Evolutionary conservation across 2,797 vertebrate genomes (phyloP), one percentile per base, ranked within the genome.

Genomic region (Enteromius paludinosus): DNA sequence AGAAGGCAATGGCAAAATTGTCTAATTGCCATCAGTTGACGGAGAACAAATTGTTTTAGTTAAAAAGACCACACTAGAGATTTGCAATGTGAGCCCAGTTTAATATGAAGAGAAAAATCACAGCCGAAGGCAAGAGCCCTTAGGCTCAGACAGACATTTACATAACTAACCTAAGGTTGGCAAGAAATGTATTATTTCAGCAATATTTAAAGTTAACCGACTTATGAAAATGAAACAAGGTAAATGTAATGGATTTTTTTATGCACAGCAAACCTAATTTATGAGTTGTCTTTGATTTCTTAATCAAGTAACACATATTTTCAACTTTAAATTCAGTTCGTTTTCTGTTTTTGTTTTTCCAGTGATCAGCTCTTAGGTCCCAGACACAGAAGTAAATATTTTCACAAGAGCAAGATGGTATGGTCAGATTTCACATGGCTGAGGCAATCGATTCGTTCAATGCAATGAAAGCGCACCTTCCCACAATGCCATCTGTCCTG

Each of bases 1-100:
- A 74, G 30, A 74, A 74, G 71, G 33, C 33, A 38, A 23, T 17
- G 38, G 12, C 12, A 4, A 56, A 74, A 74, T 56, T 74, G 49
- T 38, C 49, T 25, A 56, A 74, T 73, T 73, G 47, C 12, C 47
- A 54, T 74, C 33, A 20, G 33, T 38, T 54, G 62, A 59, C 10
- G 0, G 28, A 38, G 49, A 66, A 66, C 45, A 38, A 66, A 66
- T 15, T 41, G 45, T 68, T 54, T 79, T 52, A 66, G 18, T 49
- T 78, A 4, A 52, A 66, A 66, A 66, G 15, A 5, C 28, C 18
- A 15, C 61, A 68, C 5, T 6, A 3, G 23, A 43, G 33, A 70
- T 59, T n/a, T 38, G 11, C 45, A 68, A 64, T 14, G 59, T 45
- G 33, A 1, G 6, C 17, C 18, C 30, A 11, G 64, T 68, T 68